Conservation (phyloP, 23 tunicate species). For the Phallusia fumigata region DNA sequence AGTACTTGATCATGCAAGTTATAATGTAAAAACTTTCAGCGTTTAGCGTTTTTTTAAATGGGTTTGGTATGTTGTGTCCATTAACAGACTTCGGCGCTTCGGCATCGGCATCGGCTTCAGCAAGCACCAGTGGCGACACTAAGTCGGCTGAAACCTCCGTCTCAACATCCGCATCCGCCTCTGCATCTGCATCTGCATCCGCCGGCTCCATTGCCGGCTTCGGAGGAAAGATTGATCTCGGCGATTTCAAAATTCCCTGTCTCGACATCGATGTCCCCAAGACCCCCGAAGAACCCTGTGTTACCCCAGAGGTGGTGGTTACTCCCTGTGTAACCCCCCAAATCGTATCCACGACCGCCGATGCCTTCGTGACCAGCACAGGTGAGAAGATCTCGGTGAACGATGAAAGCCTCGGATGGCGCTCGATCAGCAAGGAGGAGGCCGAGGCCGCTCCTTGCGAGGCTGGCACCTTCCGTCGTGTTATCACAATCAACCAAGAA, state of each 20-base stretch:
- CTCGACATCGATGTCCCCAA: background rate
- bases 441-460: background rate
- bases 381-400: background rate
- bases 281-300: background rate
- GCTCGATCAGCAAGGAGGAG: background rate
- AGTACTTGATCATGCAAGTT: too few relatives aligned
- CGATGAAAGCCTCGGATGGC: conserved; percentile 5
- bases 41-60: too few relatives aligned
- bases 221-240: background rate
- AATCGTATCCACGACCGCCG: background rate
- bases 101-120: background rate
- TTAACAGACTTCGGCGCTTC: background rate
- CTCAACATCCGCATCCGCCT: background rate
- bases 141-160: too few relatives aligned
- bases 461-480: background rate
- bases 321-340: background rate
- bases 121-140: conserved; percentile 8
- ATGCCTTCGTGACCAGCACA: background rate
- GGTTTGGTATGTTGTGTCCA: background rate
- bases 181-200: background rate
- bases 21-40: too few relatives aligned
- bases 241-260: background rate
- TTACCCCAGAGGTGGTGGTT: background rate
- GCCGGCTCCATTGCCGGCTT: background rate
- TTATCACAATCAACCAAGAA: background rate